Percentiles rank a stretch among this genome's conserved stretches.
Evolutionary conservation across 1,140 invertebrate genomes (phyloP).

Genomic region (Antheraea pernyi): DNA sequence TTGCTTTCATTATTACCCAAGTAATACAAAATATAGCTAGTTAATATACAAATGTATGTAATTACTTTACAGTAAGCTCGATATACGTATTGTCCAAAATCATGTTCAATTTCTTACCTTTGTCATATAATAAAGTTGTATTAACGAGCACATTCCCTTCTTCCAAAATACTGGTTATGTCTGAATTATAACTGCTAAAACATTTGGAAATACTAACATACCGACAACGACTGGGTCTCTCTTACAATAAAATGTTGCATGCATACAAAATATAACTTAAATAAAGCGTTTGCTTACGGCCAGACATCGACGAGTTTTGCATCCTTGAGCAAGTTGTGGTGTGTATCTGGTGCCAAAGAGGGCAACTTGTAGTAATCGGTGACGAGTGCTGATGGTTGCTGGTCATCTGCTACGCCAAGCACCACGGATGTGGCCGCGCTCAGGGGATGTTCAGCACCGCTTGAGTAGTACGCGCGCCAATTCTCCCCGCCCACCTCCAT

Average conservation of each 20-base stretch:
- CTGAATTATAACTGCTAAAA: neutral
- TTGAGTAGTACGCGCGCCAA: slow-evolving; percentile 69
- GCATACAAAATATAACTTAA: neutral
- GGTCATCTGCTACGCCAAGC: slow-evolving; percentile 56
- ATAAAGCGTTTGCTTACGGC: slow-evolving; percentile 58
- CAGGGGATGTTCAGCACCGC: slow-evolving; percentile 57
- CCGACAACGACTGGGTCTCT: neutral
- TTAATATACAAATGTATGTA: neutral
- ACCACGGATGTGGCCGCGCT: slow-evolving; percentile 62
- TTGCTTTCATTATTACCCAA: neutral
- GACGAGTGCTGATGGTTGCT: slow-evolving; percentile 55
- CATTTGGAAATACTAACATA: neutral
- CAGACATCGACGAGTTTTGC: slow-evolving; percentile 62
- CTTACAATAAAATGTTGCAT: too few species aligned
- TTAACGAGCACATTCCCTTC: neutral
- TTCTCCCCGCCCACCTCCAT: slow-evolving; percentile 71
- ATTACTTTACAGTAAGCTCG: neutral
- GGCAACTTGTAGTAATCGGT: slow-evolving; percentile 78
- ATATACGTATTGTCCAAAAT: neutral
- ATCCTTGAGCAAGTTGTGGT: slow-evolving; percentile 69
- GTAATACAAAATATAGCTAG: neutral
- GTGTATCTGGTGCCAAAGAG: slow-evolving; percentile 60
- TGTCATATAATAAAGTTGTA: neutral
- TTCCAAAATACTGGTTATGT: neutral
- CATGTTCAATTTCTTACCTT: neutral